These are phyloP conservation scores for Nematolebias whitei DNA, from an alignment of 2,113 vertebrate genomes.

Conservation along the genomic window DNA sequence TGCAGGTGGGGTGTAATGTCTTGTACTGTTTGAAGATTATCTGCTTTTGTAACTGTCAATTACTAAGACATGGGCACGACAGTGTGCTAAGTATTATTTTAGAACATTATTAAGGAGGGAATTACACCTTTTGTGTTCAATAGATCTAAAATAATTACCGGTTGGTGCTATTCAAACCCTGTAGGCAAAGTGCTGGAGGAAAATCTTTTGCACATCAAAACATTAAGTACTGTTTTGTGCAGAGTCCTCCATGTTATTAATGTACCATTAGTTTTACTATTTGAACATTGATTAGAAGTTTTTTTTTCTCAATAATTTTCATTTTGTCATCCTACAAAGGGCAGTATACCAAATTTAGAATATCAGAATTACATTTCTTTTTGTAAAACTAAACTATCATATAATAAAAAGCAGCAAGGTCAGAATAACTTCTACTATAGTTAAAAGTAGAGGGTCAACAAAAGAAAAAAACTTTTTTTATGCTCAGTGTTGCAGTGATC, in stretches of 20 bases:
- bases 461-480: not conserved
- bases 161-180: not conserved
- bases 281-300: not conserved
- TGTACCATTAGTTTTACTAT: not conserved
- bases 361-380: no score
- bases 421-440: not conserved
- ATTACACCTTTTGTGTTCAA: conserved; percentile 31
- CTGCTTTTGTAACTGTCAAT: conserved; percentile 14
- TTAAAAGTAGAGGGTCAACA: conserved; percentile 5
- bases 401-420: not conserved
- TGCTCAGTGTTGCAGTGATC: not conserved
- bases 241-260: conserved; percentile 3
- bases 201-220: conserved; percentile 1
- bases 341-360: not conserved
- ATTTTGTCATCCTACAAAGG: not conserved
- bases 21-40: conserved; percentile 35
- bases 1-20: conserved; percentile 4
- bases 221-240: not conserved
- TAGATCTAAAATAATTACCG: conserved; percentile 32
- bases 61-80: conserved; percentile 23
- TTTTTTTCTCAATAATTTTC: not conserved
- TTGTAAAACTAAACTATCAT: not conserved
- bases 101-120: conserved; percentile 23
- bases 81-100: conserved; percentile 8
- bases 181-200: not conserved